Conservation (phyloP, 2,888 invertebrate species). For the Choreutis nemorana region DNA sequence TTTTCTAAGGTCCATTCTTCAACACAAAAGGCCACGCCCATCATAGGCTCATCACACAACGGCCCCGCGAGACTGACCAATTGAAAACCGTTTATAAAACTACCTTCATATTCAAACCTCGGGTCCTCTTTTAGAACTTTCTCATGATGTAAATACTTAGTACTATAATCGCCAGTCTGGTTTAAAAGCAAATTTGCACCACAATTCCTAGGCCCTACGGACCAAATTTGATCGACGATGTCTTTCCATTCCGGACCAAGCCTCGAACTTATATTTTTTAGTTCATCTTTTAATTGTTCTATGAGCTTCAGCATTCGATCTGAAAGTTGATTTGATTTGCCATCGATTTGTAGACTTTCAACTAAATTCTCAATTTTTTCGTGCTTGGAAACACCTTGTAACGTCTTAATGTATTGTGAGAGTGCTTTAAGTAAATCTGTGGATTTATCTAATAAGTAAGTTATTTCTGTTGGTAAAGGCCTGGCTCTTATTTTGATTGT, state of each 20-base stretch:
- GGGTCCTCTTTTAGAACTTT: slow-evolving; percentile 53
- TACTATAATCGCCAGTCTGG: slow-evolving; percentile 71
- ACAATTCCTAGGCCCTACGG: slow-evolving; percentile 88
- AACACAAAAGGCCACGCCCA: slow-evolving; percentile 91
- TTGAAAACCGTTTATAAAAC: slow-evolving; percentile 88
- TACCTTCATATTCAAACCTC: slow-evolving; percentile 74
- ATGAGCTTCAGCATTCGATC: slow-evolving; percentile 53
- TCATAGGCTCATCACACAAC: slow-evolving; percentile 96
- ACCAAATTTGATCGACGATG: slow-evolving; percentile 80
- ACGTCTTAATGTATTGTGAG: slow-evolving; percentile 50
- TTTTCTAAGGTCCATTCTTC: slow-evolving; percentile 79
- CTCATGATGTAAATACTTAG: slow-evolving; percentile 44
- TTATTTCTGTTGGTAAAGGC: slow-evolving; percentile 77
- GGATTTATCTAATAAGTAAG: slow-evolving; percentile 75
- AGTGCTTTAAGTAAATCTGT: slow-evolving; percentile 74
- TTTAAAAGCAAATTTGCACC: slow-evolving; percentile 92
- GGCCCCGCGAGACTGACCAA: slow-evolving; percentile 89
- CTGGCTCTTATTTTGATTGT: slow-evolving; percentile 77
- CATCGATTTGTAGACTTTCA: slow-evolving; percentile 29
- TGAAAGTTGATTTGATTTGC: slow-evolving; percentile 33
- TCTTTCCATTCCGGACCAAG: slow-evolving; percentile 62
- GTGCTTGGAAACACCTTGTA: slow-evolving; percentile 42
- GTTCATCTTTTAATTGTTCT: slow-evolving; percentile 57
- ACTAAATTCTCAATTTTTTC: slow-evolving; percentile 37
- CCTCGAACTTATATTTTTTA: slow-evolving; percentile 68